These are phyloP conservation scores for Emydocephalus ijimae DNA, from an alignment of 2,113 vertebrate species.

Conservation along the genomic window DNA sequence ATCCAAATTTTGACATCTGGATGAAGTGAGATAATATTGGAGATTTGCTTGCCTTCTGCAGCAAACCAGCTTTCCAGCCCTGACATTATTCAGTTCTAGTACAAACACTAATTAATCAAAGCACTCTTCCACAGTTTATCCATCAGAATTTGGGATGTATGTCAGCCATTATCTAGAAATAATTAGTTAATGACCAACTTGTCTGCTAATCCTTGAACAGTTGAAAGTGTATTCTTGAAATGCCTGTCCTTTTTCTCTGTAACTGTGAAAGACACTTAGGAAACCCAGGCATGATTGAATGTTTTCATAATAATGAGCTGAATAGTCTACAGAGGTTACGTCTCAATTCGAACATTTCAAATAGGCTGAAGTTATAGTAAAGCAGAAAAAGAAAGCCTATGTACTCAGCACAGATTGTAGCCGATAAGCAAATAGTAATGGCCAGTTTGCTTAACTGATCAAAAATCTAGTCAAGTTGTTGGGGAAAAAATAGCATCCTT, in stretches of 20 bases:
- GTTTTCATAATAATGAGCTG: background rate
- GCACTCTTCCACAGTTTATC: background rate
- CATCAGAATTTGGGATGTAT: background rate
- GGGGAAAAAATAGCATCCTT: background rate
- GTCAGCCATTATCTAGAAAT: background rate
- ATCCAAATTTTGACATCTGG: background rate
- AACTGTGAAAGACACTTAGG: background rate
- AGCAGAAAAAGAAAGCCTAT: background rate
- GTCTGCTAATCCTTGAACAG: background rate
- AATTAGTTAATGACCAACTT: background rate
- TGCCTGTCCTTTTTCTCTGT: background rate
- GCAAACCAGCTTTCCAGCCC: background rate
- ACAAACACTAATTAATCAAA: background rate
- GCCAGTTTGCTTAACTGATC: background rate
- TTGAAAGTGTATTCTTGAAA: background rate
- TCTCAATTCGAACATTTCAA: background rate
- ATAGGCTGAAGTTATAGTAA: background rate
- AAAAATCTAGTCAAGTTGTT: background rate
- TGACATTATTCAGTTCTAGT: background rate
- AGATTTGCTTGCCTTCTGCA: background rate
- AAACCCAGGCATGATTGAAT: background rate
- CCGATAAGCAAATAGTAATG: background rate
- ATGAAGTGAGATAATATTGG: background rate
- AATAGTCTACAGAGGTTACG: background rate
- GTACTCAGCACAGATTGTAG: background rate